Evolutionary conservation across 2,888 invertebrate species (phyloP), one percentile per base, ranked within the genome.

Genomic region (Tiliacea citrago): DNA sequence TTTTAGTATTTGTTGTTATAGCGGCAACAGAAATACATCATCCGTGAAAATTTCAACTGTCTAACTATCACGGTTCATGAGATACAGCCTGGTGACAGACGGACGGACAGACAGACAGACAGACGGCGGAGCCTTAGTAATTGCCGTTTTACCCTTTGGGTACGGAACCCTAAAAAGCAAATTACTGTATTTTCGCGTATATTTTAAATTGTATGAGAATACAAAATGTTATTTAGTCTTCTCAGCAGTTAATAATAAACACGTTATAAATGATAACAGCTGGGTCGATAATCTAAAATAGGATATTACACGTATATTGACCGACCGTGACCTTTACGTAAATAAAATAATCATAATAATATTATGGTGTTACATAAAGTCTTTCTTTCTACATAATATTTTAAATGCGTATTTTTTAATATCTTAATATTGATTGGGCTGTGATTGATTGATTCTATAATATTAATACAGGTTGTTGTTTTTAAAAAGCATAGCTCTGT

Each of bases 271-370:
- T 51, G 35, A 24, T 68, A n/a, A 42, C 24, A 72, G 21, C 3
- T 42, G 24, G 42, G 10, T 35, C 60, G 42, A 18, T 60, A 35
- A 35, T 60, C 49, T 9, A 75, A 42, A 75, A 58, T 79, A 51
- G 16, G 21, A 60, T 51, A 79, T 75, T 42, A 12, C 39, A 61
- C 51, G 29, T 79, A 47, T 61, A 72, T 35, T 61, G 47, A n/a
- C 39, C 60, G 75, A 55, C 75, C 81, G 16, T 80, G 73, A 80
- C 53, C 53, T 80, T 73, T 45, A 68, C 13, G 18, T 45, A 24
- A 79, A 39, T 60, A 53, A 60, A 79, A 71, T 75, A 18, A 39
- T 45, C 13, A 51, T 51, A 42, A 39, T 35, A 35, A 39, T 29
- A 51, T 24, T 53, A 60, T 71, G 35, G n/a, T 53, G 29, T 58